phyloP scores from a whole-genome alignment of 2,797 vertebrate genomes.

The Chrosomus eos region DNA sequence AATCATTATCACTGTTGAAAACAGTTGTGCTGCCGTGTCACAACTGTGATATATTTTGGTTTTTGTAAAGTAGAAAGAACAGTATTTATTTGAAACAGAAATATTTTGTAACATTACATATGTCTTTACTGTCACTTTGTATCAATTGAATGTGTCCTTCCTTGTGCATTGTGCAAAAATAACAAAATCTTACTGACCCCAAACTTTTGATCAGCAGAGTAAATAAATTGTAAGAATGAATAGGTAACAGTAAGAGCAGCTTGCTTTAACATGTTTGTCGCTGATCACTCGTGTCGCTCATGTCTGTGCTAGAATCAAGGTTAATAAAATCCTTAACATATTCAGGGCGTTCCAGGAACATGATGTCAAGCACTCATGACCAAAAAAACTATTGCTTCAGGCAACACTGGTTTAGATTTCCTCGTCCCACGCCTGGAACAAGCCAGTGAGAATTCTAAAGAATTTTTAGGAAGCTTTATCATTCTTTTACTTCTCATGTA shows the following conservation, averaged over 20 bases:
- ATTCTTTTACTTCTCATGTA: neutral
- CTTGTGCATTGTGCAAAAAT: neutral
- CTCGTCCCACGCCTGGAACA: neutral
- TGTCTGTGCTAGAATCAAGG: neutral
- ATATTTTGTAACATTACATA: neutral
- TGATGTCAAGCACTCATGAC: neutral
- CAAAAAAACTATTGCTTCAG: neutral
- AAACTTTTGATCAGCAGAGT: neutral
- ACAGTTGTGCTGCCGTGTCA: neutral
- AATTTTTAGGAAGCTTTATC: conserved; percentile 20
- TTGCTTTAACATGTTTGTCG: conserved; percentile 16
- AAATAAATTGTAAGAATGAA: neutral
- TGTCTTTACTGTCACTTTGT: neutral
- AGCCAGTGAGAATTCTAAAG: neutral
- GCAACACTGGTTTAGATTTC: neutral
- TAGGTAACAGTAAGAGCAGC: neutral
- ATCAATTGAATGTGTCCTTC: neutral
- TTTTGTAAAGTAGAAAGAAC: neutral
- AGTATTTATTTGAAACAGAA: neutral
- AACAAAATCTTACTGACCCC: neutral
- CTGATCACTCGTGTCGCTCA: neutral
- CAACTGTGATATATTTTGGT: neutral
- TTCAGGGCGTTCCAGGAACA: neutral
- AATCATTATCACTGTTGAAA: neutral
- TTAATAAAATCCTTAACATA: neutral